Conservation (phyloP, 2,113 vertebrate species). For the Mobula birostris region DNA sequence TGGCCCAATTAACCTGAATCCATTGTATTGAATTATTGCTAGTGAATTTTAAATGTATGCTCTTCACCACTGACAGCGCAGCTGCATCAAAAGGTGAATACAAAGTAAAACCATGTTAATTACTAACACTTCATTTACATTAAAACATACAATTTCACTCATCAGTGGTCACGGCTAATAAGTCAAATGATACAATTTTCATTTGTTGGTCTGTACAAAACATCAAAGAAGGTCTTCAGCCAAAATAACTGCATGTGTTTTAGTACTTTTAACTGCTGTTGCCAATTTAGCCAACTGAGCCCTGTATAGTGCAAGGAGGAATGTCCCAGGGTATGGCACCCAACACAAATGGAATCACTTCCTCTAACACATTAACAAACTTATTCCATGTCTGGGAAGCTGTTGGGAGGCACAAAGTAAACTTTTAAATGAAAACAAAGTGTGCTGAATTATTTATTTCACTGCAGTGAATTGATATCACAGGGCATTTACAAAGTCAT, state of each 20-base stretch:
- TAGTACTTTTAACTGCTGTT: background rate
- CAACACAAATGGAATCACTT: background rate
- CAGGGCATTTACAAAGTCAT: background rate
- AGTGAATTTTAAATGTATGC: background rate
- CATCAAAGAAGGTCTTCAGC: background rate
- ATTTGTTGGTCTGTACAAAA: background rate
- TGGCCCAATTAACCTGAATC: too few relatives aligned
- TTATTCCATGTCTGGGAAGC: background rate
- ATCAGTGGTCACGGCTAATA: background rate
- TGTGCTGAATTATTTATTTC: conserved; percentile 20
- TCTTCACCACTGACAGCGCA: background rate
- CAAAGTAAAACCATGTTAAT: background rate
- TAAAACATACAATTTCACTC: background rate
- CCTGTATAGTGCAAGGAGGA: background rate
- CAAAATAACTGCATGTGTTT: background rate
- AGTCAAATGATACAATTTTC: background rate
- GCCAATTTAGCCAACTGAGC: background rate
- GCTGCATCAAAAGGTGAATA: background rate
- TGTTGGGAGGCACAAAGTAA: background rate
- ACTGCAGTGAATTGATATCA: background rate
- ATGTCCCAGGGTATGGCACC: background rate
- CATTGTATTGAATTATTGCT: background rate
- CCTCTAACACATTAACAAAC: background rate
- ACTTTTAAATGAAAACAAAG: conserved; percentile 3
- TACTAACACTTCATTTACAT: background rate